These are phyloP conservation scores for Heliconius hewitsoni DNA, from an alignment of 1,140 invertebrate genomes.

Conservation along the genomic window DNA sequence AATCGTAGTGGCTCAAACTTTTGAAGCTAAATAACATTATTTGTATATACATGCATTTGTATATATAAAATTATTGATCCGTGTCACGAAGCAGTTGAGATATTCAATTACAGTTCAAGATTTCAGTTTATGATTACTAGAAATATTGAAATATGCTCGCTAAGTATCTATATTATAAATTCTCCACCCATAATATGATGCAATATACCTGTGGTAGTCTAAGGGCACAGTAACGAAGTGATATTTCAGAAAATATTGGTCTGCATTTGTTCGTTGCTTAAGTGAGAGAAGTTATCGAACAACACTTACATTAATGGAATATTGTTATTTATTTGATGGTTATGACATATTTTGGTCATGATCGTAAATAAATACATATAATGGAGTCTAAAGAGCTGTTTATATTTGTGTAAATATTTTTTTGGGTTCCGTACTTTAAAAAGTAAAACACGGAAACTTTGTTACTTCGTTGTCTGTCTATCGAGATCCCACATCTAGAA, in stretches of 20 bases:
- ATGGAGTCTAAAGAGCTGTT: not conserved
- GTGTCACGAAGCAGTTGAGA: not conserved
- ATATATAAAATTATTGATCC: not conserved
- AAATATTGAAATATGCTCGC: slow-evolving; percentile 25
- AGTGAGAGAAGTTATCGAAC: slow-evolving; percentile 30
- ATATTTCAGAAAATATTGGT: slow-evolving; percentile 36
- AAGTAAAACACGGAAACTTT: too few species aligned
- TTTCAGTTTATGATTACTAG: not conserved
- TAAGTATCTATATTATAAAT: slow-evolving; percentile 26
- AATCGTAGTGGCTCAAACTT: slow-evolving; percentile 4
- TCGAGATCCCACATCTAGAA: too few species aligned
- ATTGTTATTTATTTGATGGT: slow-evolving; percentile 23
- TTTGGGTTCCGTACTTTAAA: too few species aligned
- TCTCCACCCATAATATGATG: slow-evolving; percentile 31
- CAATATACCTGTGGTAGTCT: slow-evolving; percentile 18
- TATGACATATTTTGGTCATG: slow-evolving; percentile 13
- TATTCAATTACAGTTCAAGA: slow-evolving; percentile 10
- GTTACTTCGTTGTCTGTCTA: too few species aligned
- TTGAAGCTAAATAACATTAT: not conserved
- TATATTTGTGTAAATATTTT: not conserved
- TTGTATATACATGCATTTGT: not conserved
- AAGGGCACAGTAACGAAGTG: slow-evolving; percentile 19
- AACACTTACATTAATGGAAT: slow-evolving; percentile 19
- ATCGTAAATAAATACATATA: not conserved
- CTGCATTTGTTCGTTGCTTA: slow-evolving; percentile 30